Base-by-base conservation (phyloP, 2,888 invertebrate genomes). In the Pseudococcus viburni region DNA sequence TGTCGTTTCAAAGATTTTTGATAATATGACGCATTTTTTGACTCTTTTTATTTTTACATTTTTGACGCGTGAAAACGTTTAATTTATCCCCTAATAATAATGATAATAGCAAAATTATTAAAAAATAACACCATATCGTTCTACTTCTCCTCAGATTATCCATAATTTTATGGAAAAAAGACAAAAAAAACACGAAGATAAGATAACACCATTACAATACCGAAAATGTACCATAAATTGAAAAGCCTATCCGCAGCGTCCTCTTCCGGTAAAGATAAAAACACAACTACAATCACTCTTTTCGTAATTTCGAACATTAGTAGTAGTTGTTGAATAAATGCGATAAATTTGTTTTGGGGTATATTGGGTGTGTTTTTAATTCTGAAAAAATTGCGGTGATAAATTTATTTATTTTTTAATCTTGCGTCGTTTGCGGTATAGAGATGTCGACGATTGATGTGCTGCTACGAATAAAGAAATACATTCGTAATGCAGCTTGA, bases 331-430 rank as follows among this genome's bases (percentile, higher is more conserved):
- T 46, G 11, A 19, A 83, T 46, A 83, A 42, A 46, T 83, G 80
- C 80, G 80, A 83, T 83, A 83, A 83, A 83, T 83, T 83, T 83
- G 80, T 83, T 46, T 83, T 83, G 46, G 80, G 46, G 80, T 83
- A 46, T 83, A 7, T 83, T 83, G 80, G 80, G 80, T 83, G 80
- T 83, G 80, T 83, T 83, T 83, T 83, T 83, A 46, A 83, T 46
- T 42, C 12, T 46, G 11, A 83, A 46, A 19, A 42, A 19, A 83
- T 46, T 83, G 46, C 26, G 9, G 33, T 46, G 33, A 19, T 46
- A 83, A 83, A 46, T 83, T 83, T 42, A 83, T 19, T 64, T 11
- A 17, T 6, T 73, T 73, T 17, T 73, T 17, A 73, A 15, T 17
- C 17, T 73, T 33, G 26, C 17, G 17, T 73, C 73, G 33, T 73